Base-by-base conservation (phyloP, 2,888 invertebrate species). In the Auanema sp. region DNA sequence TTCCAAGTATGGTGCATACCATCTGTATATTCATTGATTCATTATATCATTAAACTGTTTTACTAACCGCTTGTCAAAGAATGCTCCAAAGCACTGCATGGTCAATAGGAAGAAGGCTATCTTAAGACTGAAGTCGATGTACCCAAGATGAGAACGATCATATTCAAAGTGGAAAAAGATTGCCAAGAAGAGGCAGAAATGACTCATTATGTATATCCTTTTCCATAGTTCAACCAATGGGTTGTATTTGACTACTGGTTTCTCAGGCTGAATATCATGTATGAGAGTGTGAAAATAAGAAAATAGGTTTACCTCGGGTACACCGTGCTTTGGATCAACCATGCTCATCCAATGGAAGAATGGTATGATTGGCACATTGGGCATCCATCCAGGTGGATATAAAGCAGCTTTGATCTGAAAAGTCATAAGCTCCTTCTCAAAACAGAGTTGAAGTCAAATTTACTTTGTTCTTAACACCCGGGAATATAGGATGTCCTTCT, bases 301-400 rank as follows among this genome's bases (percentile, higher is more conserved):
- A 24, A 52, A 52, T 23, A 18, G 25, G 12, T n/a, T 47, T 18
- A 76, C 77, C 65, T 79, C 73, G 3, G 82, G 82, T 1, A 82
- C 78, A 8, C 79, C 79, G 40, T 79, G 64, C 8, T 76, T 69
- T 14, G 79, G 74, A 56, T 82, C 75, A 6, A 58, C 68, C 65
- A 83, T 68, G 18, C 74, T 69, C 65, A 68, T 73, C 83, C 83
- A 83, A 53, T 80, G 80, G 65, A 82, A 81, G 57, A 82, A 82
- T 14, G 69, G 71, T 24, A 58, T 60, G 1, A 76, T 69, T 8
- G 72, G 64, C 0, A 77, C 70, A 0, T 92, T 92, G 0, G 92
- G 92, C 71, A 88, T 87, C 92, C 92, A 93, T 76, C 92, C 92
- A 0, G 93, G 93, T 0, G 93, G 93, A 86, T 90, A 91, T 83